Evolutionary conservation across 2,797 vertebrate genomes (phyloP).

Genomic region (Cyprinodon diabolis): DNA sequence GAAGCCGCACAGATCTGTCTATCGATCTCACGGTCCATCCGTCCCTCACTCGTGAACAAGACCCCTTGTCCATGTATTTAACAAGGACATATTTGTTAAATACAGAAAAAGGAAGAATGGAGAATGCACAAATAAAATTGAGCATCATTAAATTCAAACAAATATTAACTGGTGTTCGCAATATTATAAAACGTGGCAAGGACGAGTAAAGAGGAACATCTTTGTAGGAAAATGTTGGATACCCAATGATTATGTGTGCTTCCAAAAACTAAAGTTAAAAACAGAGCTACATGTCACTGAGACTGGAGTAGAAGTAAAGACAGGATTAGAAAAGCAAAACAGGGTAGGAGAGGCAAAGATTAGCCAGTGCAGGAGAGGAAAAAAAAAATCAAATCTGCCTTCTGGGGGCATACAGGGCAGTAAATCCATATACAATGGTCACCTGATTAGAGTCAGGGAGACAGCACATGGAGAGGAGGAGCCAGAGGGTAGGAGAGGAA

Average conservation of each 20-base stretch:
- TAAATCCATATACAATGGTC: conserved; percentile 73
- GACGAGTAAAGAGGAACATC: conserved; percentile 1
- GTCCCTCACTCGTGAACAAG: no score
- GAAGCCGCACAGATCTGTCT: no score
- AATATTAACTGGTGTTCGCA: background rate
- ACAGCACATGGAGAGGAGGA: conserved; percentile 42
- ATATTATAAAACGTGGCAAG: background rate
- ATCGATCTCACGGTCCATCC: no score
- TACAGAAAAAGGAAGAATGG: no score
- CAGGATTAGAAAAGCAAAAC: conserved; percentile 55
- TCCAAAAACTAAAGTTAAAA: conserved; percentile 31
- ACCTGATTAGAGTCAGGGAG: conserved; percentile 66
- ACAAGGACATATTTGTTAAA: no score
- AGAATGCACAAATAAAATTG: background rate
- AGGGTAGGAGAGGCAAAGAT: conserved; percentile 60
- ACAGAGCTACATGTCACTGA: conserved; percentile 22
- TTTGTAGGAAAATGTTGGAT: conserved; percentile 10
- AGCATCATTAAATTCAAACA: background rate
- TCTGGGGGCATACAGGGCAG: conserved; percentile 66
- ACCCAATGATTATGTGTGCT: conserved; percentile 16
- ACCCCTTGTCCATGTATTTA: no score
- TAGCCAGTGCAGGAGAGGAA: conserved; percentile 48
- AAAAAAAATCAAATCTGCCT: conserved; percentile 67
- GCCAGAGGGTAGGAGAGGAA: conserved; percentile 17
- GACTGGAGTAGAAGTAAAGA: conserved; percentile 30